Conservation (phyloP, 1,140 invertebrate species). For the Nasonia longicornis region DNA sequence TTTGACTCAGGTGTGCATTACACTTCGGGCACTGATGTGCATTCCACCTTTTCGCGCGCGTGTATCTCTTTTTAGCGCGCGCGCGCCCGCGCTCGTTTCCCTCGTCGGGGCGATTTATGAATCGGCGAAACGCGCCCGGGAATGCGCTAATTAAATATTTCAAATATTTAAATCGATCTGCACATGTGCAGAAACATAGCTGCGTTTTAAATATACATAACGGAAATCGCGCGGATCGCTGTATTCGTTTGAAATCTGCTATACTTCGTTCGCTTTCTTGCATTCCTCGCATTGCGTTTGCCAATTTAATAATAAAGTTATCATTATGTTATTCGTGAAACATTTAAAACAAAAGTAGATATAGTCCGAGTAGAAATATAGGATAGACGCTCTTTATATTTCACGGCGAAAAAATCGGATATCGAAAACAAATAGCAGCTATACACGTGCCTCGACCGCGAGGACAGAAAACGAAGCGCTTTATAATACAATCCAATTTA, state of each 20-base stretch:
- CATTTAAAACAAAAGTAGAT: too few relatives aligned
- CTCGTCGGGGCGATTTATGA: conserved; percentile 8
- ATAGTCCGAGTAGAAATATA: too few relatives aligned
- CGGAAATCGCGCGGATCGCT: background rate
- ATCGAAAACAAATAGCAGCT: conserved; percentile 15
- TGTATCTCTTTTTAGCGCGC: background rate
- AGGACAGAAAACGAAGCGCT: background rate
- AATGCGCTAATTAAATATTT: conserved; percentile 47
- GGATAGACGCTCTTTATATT: background rate
- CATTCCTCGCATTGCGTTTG: background rate
- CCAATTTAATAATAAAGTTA: background rate
- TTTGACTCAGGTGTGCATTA: conserved; percentile 62
- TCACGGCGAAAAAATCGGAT: background rate
- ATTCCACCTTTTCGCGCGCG: conserved; percentile 31
- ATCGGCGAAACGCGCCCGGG: conserved; percentile 23
- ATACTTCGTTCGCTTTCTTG: too few relatives aligned
- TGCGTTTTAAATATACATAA: background rate
- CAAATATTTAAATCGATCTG: conserved; percentile 37
- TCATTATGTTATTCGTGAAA: too few relatives aligned
- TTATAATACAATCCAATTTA: background rate
- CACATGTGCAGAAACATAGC: conserved; percentile 5
- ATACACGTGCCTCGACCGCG: background rate
- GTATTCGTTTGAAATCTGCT: background rate
- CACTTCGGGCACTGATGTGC: conserved; percentile 13
- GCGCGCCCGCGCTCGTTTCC: background rate